Evolutionary conservation across 2,113 vertebrate genomes (phyloP).

Genomic region (Elachura formosa): DNA sequence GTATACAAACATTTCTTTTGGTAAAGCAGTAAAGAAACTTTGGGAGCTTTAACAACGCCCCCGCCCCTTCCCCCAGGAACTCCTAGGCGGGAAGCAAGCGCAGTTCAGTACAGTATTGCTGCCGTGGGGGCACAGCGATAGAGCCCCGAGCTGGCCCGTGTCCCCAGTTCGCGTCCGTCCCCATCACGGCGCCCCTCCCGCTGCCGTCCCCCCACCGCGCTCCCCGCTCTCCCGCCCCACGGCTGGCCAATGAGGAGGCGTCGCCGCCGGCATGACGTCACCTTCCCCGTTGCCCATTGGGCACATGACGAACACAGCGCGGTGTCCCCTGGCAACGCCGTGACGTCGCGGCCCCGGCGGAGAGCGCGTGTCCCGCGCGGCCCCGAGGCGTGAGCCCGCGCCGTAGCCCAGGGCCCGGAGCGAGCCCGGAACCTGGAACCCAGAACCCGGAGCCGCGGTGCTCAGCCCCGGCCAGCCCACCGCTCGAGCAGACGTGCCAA

Average conservation of each 20-base stretch:
- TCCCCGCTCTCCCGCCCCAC: background rate
- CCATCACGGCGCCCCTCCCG: background rate
- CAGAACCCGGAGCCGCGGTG: no score
- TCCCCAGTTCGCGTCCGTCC: accelerated
- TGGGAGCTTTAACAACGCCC: background rate
- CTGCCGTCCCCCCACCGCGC: no score
- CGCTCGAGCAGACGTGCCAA: no score
- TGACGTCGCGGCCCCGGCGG: background rate
- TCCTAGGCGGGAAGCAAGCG: background rate
- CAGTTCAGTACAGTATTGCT: background rate
- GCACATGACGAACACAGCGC: background rate
- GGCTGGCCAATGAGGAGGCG: background rate
- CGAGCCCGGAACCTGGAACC: no score
- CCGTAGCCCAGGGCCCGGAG: no score
- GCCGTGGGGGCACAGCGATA: no score
- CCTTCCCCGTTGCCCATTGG: background rate
- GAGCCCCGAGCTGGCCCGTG: background rate
- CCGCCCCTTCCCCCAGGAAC: background rate
- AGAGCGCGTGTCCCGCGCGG: accelerated
- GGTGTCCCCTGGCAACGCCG: background rate
- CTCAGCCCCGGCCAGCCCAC: no score
- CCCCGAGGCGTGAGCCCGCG: no score
- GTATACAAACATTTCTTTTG: background rate
- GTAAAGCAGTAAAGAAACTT: background rate
- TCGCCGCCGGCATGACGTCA: background rate